Percentiles rank a stretch among this genome's conserved stretches.
Evolutionary conservation across 2,113 vertebrate genomes (phyloP).

Genomic region (Sorex fumeus): DNA sequence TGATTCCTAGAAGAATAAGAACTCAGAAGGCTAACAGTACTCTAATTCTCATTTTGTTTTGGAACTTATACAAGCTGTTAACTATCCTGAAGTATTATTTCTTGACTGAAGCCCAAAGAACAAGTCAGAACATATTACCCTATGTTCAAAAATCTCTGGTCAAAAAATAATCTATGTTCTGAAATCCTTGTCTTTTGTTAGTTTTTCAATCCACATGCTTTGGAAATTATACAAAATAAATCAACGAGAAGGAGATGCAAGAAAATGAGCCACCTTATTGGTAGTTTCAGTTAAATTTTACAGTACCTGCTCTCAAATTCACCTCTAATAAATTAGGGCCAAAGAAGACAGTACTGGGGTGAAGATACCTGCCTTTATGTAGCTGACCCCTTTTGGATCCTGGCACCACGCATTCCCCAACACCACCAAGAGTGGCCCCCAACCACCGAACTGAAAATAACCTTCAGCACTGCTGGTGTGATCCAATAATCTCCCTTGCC

Average conservation of each 20-base stretch:
- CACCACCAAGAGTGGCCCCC: no score
- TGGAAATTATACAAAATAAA: not conserved
- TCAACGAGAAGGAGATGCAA: not conserved
- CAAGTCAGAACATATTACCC: not conserved
- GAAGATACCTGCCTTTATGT: no score
- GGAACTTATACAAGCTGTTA: not conserved
- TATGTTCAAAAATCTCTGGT: not conserved
- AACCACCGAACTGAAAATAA: no score
- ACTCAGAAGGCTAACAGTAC: not conserved
- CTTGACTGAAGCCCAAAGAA: not conserved
- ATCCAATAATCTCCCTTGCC: not conserved
- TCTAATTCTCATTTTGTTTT: not conserved
- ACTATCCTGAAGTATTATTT: not conserved
- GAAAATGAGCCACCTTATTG: not conserved
- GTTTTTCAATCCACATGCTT: not conserved
- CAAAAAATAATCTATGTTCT: not conserved
- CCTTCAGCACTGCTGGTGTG: no score
- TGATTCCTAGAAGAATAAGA: constrained; percentile 3
- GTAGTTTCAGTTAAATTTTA: constrained; percentile 1
- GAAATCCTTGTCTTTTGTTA: not conserved
- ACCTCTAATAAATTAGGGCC: not conserved
- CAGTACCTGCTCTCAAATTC: constrained; percentile 15
- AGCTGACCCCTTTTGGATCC: no score
- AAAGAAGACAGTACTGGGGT: no score
- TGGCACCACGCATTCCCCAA: no score